phyloP scores from a whole-genome alignment of 1,140 invertebrate genomes.

The Camponotus pennsylvanicus region DNA sequence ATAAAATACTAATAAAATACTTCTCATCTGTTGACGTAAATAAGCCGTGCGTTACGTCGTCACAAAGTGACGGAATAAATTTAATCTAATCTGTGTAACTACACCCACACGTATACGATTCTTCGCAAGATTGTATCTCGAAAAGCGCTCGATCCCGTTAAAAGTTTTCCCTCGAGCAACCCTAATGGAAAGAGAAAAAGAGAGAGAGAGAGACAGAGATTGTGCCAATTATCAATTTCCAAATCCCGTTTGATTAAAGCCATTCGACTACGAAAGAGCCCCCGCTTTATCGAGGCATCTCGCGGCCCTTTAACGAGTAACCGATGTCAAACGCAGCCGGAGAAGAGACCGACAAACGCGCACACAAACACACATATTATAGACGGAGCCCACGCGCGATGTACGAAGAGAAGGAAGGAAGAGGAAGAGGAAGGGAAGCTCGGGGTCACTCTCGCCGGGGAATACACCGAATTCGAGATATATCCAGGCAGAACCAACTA shows the following conservation, averaged over 20 bases:
- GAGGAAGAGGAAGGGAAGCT: conserved; percentile 60
- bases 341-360: conserved; percentile 65
- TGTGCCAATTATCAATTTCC: conserved; percentile 73
- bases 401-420: conserved; percentile 34
- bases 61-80: background rate
- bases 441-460: conserved; percentile 70
- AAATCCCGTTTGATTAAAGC: conserved; percentile 74
- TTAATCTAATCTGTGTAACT: background rate
- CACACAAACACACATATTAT: background rate
- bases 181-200: conserved; percentile 21
- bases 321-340: conserved; percentile 77
- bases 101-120: background rate
- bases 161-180: conserved; percentile 38
- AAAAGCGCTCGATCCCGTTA: conserved; percentile 13
- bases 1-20: too few species aligned
- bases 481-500: conserved; percentile 83
- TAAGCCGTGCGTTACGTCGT: background rate
- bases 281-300: conserved; percentile 75
- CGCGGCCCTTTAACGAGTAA: conserved; percentile 75
- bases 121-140: conserved; percentile 15
- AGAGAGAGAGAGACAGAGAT: conserved; percentile 31
- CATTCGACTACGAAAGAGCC: conserved; percentile 73
- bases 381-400: conserved; percentile 23
- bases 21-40: background rate
- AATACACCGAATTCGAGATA: conserved; percentile 82